Conservation (phyloP, 2,888 invertebrate species). For the Limnephilus lunatus region DNA sequence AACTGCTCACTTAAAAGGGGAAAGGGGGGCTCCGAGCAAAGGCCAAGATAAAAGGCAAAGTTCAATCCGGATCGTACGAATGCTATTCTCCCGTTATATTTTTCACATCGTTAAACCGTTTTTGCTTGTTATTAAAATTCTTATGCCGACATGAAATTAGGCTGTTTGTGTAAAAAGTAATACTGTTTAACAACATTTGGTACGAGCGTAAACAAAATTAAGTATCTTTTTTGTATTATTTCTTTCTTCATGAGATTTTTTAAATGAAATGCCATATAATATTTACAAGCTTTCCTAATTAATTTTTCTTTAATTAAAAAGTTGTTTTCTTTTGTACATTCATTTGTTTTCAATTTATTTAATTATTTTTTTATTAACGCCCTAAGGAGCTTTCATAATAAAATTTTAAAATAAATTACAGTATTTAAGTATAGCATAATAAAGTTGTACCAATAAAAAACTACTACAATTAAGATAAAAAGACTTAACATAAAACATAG, state of each 20-base stretch:
- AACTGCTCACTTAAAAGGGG: not conserved
- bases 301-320: not conserved
- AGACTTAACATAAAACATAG: too few relatives aligned
- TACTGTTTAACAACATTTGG: not conserved
- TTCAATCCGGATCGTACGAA: not conserved
- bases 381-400: too few relatives aligned
- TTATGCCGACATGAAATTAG: not conserved
- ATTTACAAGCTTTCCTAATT: not conserved
- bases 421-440: too few relatives aligned
- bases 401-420: too few relatives aligned
- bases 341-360: too few relatives aligned
- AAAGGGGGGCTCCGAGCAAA: not conserved
- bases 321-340: too few relatives aligned
- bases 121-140: not conserved
- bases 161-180: not conserved
- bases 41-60: constrained; percentile 2
- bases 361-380: too few relatives aligned
- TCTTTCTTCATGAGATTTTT: not conserved
- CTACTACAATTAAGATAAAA: too few relatives aligned
- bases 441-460: too few relatives aligned
- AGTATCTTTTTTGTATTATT: not conserved
- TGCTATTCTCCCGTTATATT: not conserved
- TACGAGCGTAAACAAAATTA: not conserved
- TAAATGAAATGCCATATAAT: not conserved
- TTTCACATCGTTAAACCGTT: not conserved